phyloP scores from a whole-genome alignment of 2,113 vertebrate genomes.

The Sinosuthora webbiana region DNA sequence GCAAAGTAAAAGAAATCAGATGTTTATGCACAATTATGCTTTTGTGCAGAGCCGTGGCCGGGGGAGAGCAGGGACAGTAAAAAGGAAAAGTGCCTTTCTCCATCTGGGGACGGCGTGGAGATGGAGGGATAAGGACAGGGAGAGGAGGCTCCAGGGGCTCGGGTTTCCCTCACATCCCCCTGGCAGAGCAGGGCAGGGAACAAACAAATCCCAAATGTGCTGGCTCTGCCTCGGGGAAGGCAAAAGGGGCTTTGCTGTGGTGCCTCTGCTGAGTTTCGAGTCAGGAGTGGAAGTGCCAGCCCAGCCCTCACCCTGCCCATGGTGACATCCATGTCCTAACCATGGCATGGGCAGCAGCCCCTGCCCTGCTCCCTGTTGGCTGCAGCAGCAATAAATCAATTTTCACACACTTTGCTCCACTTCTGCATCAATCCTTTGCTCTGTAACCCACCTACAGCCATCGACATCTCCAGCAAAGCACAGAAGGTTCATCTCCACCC shows the following conservation, averaged over 20 bases:
- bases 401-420: neutral
- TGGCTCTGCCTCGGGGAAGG: neutral
- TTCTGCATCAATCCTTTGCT: neutral
- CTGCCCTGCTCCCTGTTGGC: neutral
- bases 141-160: neutral
- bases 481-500: neutral
- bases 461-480: rapidly evolving
- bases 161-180: neutral
- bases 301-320: rapidly evolving
- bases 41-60: neutral
- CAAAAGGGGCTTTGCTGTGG: rapidly evolving
- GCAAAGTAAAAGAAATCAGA: slow-evolving; percentile 62
- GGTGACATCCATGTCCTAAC: neutral
- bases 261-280: rapidly evolving
- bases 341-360: rapidly evolving
- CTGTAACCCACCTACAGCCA: neutral
- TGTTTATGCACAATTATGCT: slow-evolving; percentile 49
- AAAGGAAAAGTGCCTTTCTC: neutral
- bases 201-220: neutral
- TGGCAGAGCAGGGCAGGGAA: neutral
- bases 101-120: neutral
- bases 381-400: neutral
- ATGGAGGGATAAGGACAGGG: neutral
- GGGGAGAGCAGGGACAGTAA: neutral
- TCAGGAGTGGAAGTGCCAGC: neutral